Conservation (phyloP, 2,797 vertebrate species). For the Melanotaenia maccullochi region DNA sequence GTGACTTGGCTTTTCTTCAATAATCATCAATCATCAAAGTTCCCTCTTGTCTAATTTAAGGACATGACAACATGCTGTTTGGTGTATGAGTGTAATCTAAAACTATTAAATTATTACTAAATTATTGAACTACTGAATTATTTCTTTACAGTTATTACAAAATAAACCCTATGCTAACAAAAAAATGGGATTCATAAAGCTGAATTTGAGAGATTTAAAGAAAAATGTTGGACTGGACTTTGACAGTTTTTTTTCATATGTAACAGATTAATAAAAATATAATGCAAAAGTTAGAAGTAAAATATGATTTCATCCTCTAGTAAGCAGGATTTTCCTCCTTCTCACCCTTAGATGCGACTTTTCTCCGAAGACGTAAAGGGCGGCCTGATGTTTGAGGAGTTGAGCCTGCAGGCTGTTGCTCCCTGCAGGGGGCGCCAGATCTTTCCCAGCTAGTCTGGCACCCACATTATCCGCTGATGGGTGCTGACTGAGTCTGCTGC, state of each 20-base stretch:
- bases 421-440: constrained; percentile 84
- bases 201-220: neutral
- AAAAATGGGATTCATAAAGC: neutral
- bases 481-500: constrained; percentile 90
- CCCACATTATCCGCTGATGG: constrained; percentile 84
- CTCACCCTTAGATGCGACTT: constrained; percentile 97
- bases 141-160: no score
- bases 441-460: constrained; percentile 90
- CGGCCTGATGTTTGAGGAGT: constrained; percentile 92
- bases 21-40: no score
- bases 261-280: neutral
- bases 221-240: neutral
- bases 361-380: constrained; percentile 96
- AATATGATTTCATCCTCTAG: neutral
- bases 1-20: no score
- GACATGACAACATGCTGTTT: no score
- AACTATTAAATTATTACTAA: no score
- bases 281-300: neutral
- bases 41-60: no score
- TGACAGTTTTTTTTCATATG: neutral
- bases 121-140: no score
- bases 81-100: no score
- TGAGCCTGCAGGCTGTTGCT: constrained; percentile 89
- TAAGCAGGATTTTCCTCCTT: neutral
- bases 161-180: neutral